These are phyloP conservation scores for mouse (Mus musculus) DNA, from an alignment of 2,113 vertebrate species.

Conservation along the genomic window GRCm39 chr1:50865501-50866000, in stretches of 20 bases:
- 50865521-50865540: background rate
- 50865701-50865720: background rate
- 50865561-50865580: background rate
- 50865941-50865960: background rate
- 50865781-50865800: background rate
- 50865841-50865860: background rate
- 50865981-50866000: background rate
- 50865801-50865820: background rate
- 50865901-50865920: background rate
- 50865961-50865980: background rate
- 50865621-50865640: background rate
- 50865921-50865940: background rate
- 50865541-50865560: background rate
- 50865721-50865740: background rate
- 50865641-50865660: background rate
- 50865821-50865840: background rate
- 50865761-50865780: background rate
- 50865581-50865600: background rate
- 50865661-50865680: background rate
- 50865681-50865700: background rate
- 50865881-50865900: background rate
- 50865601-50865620: background rate
- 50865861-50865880: background rate
- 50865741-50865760: background rate
- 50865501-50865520: background rate